phyloP scores from a whole-genome alignment of 1,140 invertebrate species.

The Argopecten irradians region DNA sequence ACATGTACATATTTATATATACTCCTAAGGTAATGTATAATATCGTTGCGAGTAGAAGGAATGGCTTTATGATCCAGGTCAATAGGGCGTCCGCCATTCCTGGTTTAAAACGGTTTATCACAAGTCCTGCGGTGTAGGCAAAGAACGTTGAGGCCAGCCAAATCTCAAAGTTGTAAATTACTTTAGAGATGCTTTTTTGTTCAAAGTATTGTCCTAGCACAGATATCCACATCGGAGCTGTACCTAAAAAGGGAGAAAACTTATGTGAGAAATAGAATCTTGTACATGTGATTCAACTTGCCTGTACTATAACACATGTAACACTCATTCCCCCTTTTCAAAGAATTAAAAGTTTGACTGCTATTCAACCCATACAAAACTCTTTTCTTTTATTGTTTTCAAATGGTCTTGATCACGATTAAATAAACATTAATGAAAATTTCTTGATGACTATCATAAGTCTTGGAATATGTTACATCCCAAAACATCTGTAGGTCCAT shows the following conservation, averaged over 20 bases:
- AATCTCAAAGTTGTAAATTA: conserved; percentile 72
- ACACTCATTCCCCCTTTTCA: no score
- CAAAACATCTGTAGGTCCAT: no score
- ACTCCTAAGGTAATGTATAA: conserved; percentile 74
- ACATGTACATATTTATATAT: conserved; percentile 76
- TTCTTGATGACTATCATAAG: no score
- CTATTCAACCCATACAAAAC: no score
- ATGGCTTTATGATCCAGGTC: conserved; percentile 73
- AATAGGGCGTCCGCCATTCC: conserved; percentile 68
- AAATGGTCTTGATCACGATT: no score
- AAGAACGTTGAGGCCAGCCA: conserved; percentile 72
- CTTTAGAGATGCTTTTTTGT: conserved; percentile 54
- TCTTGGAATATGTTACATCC: no score
- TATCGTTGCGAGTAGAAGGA: conserved; percentile 72
- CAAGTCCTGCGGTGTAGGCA: conserved; percentile 68
- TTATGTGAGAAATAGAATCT: neutral
- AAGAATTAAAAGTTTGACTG: no score
- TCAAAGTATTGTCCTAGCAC: conserved; percentile 72
- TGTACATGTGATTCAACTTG: neutral
- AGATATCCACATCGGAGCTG: conserved; percentile 73
- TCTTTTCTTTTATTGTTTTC: no score
- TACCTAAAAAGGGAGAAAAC: conserved; percentile 62
- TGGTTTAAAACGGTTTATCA: conserved; percentile 67
- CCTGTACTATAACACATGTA: no score
- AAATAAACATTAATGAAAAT: no score